Conservation (phyloP, 2,888 invertebrate genomes). For the Zhuqinia jingwanae region DNA sequence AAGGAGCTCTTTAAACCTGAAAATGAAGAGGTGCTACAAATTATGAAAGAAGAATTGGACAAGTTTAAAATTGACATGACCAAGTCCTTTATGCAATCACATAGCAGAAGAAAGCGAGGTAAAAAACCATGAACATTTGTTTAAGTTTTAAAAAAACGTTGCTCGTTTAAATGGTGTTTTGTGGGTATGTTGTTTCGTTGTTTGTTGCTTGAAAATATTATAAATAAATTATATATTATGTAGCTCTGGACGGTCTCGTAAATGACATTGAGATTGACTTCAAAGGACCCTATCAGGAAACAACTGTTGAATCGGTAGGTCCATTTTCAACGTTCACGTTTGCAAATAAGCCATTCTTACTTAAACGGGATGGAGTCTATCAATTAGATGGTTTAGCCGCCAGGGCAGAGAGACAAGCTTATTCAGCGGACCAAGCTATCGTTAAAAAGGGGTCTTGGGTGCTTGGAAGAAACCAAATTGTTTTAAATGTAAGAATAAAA, state of each 20-base stretch:
- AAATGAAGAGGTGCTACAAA: constrained; percentile 40
- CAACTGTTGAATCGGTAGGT: background rate
- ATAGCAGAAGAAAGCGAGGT: constrained; percentile 74
- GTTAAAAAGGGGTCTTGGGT: constrained; percentile 60
- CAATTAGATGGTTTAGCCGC: constrained; percentile 37
- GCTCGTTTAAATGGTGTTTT: background rate
- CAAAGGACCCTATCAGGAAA: constrained; percentile 12
- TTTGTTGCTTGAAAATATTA: no score
- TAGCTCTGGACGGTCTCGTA: constrained; percentile 9
- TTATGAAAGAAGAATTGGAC: constrained; percentile 76
- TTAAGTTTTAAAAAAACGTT: no score
- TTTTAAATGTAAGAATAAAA: constrained; percentile 67
- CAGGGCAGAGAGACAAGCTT: background rate
- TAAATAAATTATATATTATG: no score
- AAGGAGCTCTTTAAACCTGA: constrained; percentile 25
- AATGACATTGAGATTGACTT: constrained; percentile 22
- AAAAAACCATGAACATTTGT: background rate
- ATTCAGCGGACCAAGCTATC: background rate
- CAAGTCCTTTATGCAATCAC: constrained; percentile 66
- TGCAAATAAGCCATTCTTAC: constrained; percentile 34
- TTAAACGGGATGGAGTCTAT: constrained; percentile 68
- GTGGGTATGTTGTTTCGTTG: background rate
- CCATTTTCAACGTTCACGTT: constrained; percentile 62
- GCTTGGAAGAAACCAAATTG: constrained; percentile 54
- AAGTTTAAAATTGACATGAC: constrained; percentile 73